Evolutionary conservation across 2,113 vertebrate species (phyloP).

Genomic region (Suricata suricatta): DNA sequence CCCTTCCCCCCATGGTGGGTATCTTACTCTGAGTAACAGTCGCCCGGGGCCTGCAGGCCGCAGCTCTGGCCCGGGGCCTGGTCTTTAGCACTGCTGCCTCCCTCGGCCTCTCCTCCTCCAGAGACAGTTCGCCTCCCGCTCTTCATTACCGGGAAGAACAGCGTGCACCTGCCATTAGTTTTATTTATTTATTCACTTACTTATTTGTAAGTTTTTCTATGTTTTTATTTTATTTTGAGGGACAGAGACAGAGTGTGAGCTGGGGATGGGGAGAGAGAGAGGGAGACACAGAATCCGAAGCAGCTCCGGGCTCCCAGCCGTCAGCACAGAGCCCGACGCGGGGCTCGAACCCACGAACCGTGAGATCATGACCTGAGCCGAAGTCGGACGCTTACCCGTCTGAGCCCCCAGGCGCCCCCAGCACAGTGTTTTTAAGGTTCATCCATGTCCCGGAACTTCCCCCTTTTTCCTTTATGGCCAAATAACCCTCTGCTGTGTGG

Average conservation of each 20-base stretch:
- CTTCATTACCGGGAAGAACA: too few species aligned
- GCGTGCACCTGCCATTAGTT: not conserved
- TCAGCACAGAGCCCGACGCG: too few species aligned
- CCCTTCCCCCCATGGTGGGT: not conserved
- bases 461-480: not conserved
- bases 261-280: too few species aligned
- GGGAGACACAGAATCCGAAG: too few species aligned
- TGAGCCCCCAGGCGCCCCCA: not conserved
- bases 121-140: not conserved
- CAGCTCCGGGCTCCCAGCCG: too few species aligned
- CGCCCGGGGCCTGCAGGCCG: accelerated
- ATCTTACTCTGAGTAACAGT: not conserved
- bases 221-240: too few species aligned
- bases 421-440: not conserved
- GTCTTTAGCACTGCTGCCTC: not conserved
- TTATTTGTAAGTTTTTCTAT: not conserved
- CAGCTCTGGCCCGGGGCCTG: not conserved
- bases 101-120: not conserved
- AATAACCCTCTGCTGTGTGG: not conserved
- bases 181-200: not conserved
- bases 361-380: too few species aligned
- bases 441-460: not conserved
- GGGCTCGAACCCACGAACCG: too few species aligned
- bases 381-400: too few species aligned
- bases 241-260: too few species aligned